Percentiles rank a stretch among this genome's conserved stretches.
Evolutionary conservation across 2,113 vertebrate species (phyloP).

Genomic region (Pithys albifrons): DNA sequence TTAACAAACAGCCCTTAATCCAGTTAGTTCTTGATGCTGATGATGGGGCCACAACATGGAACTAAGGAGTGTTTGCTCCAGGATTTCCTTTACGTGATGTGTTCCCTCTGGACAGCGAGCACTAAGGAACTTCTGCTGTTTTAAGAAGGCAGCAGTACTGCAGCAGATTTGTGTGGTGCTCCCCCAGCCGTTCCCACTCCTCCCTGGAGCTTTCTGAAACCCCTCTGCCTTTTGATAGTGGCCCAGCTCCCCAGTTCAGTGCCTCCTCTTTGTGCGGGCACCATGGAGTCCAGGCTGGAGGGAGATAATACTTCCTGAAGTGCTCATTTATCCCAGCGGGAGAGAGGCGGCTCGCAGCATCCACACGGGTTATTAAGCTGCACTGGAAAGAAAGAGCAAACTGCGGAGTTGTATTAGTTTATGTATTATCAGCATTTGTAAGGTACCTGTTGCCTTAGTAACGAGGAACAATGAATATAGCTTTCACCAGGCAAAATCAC

Average conservation of each 20-base stretch:
- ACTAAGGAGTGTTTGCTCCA: background rate
- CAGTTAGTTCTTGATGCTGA: background rate
- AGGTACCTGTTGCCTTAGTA: constrained; percentile 46
- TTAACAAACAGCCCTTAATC: constrained; percentile 30
- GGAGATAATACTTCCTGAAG: constrained; percentile 61
- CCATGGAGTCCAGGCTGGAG: background rate
- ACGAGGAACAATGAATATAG: constrained; percentile 1
- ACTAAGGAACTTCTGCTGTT: background rate
- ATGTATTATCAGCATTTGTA: constrained; percentile 28
- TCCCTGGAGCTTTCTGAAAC: constrained; percentile 24
- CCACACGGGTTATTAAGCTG: constrained; percentile 26
- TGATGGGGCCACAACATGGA: background rate
- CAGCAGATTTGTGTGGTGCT: background rate
- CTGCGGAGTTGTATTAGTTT: constrained; percentile 26
- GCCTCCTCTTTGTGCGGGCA: constrained; percentile 38
- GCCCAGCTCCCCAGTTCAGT: constrained; percentile 36
- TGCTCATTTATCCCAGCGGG: constrained; percentile 56
- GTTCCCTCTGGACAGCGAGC: fast-evolving
- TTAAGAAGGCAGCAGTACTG: background rate
- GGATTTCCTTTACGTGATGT: fast-evolving
- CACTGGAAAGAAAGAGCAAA: constrained; percentile 27
- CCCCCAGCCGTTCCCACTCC: background rate
- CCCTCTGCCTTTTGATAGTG: constrained; percentile 17
- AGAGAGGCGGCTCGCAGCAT: constrained; percentile 25
- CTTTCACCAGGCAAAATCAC: constrained; percentile 19